Percentiles rank a stretch among this genome's conserved stretches.
Evolutionary conservation across 2,113 vertebrate genomes (phyloP).

Genomic region (Lanius ludovicianus): DNA sequence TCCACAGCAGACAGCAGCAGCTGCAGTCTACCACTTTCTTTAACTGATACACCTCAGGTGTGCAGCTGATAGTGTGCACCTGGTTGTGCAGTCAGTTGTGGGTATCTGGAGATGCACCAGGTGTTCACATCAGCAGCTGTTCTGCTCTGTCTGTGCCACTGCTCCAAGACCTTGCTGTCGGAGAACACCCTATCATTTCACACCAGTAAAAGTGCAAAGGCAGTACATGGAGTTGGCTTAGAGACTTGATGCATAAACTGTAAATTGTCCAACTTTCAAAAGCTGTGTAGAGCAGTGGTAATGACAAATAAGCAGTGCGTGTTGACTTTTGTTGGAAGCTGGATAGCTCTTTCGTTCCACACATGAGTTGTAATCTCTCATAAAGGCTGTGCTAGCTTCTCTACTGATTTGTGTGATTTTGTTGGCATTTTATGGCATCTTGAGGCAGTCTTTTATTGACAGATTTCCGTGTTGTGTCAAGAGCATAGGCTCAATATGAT

Average conservation of each 20-base stretch:
- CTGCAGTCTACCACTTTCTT: not conserved
- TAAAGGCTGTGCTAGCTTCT: not conserved
- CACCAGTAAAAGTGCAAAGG: not conserved
- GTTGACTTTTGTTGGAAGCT: not conserved
- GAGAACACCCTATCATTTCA: not conserved
- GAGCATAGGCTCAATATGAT: not conserved
- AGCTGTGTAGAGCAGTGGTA: not conserved
- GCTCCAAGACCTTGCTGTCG: not conserved
- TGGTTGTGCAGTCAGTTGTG: not conserved
- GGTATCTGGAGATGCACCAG: not conserved
- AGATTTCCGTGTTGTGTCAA: not conserved
- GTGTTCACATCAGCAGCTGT: not conserved
- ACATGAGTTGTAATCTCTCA: not conserved
- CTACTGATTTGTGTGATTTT: not conserved
- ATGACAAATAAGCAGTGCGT: not conserved
- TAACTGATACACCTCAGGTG: not conserved
- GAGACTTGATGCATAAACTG: not conserved
- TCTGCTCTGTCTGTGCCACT: not conserved
- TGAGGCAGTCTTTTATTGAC: not conserved
- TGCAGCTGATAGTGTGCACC: not conserved
- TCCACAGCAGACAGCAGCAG: not conserved
- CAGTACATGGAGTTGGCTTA: not conserved
- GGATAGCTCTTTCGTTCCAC: not conserved
- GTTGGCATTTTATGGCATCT: not conserved
- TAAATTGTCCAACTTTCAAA: not conserved